A percentile compares a stretch with the other conserved stretches of the same genome.
Conservation (phyloP, 2,888 invertebrate species). For the Halictus ligatus region DNA sequence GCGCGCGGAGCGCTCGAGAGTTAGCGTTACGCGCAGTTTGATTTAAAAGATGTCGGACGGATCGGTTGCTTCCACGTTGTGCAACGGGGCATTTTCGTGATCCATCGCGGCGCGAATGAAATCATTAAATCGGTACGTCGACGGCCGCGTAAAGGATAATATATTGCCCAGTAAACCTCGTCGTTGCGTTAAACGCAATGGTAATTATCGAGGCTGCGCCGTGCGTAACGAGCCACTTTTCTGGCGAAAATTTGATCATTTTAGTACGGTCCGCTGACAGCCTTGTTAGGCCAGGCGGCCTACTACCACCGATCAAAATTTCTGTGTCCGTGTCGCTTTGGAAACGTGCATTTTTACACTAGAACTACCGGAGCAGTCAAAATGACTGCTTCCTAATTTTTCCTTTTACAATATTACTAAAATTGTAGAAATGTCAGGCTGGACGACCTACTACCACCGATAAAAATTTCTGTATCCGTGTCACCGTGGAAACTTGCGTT, state of each 20-base stretch:
- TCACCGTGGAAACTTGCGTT: no score
- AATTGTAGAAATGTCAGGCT: no score
- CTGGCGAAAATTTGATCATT: conserved; percentile 54
- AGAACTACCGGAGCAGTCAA: no score
- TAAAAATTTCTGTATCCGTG: no score
- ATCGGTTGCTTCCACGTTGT: conserved; percentile 28
- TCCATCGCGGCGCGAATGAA: conserved; percentile 60
- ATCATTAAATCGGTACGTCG: conserved; percentile 52
- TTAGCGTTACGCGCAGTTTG: conserved; percentile 21
- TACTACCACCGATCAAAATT: no score
- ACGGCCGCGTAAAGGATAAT: conserved; percentile 53
- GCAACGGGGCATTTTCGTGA: conserved; percentile 14
- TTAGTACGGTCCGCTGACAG: conserved; percentile 6
- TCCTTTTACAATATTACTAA: no score
- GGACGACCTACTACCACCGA: no score
- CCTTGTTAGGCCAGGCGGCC: conserved; percentile 41
- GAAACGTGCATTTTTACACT: no score
- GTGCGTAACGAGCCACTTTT: conserved; percentile 60
- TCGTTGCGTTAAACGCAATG: conserved; percentile 56
- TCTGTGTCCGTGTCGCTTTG: no score
- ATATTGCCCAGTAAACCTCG: conserved; percentile 67
- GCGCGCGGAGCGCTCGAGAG: conserved; percentile 30
- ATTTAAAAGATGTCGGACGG: conserved; percentile 30
- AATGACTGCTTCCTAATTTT: no score
- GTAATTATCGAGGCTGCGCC: conserved; percentile 59